phyloP scores from a whole-genome alignment of 2,888 invertebrate genomes.

The Plagodis pulveraria region DNA sequence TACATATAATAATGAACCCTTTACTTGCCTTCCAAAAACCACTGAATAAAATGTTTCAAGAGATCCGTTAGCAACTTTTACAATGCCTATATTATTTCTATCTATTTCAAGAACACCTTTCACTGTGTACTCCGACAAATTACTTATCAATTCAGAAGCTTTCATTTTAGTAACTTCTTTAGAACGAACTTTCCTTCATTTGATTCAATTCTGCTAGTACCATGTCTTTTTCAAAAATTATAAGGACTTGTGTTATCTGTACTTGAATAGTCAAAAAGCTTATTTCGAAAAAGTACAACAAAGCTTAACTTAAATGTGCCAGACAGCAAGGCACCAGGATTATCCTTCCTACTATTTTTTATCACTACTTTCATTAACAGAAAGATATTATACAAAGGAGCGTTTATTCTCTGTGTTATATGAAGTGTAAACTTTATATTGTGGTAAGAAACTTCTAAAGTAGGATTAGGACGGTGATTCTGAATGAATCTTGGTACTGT shows the following conservation, averaged over 20 bases:
- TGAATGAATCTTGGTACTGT: slow-evolving; percentile 39
- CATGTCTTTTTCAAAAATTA: slow-evolving; percentile 2
- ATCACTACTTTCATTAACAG: slow-evolving; percentile 31
- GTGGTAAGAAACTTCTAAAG: slow-evolving; percentile 42
- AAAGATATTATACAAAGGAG: slow-evolving; percentile 33
- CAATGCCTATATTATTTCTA: slow-evolving; percentile 10
- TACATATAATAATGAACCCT: not conserved
- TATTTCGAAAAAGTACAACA: slow-evolving; percentile 15
- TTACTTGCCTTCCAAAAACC: slow-evolving; percentile 3
- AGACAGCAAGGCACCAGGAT: slow-evolving; percentile 71
- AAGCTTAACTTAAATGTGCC: slow-evolving; percentile 33
- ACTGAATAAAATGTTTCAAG: slow-evolving; percentile 2
- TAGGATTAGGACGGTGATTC: slow-evolving; percentile 59
- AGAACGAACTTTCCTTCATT: slow-evolving; percentile 38
- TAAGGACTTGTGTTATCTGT: not conserved
- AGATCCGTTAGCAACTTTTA: slow-evolving; percentile 14
- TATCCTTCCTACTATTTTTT: slow-evolving; percentile 45
- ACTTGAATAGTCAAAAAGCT: not conserved
- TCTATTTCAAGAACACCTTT: not conserved
- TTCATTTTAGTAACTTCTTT: slow-evolving; percentile 24
- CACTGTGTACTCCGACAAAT: slow-evolving; percentile 15
- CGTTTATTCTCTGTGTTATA: slow-evolving; percentile 53
- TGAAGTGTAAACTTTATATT: slow-evolving; percentile 71
- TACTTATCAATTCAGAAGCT: slow-evolving; percentile 22
- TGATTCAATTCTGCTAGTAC: slow-evolving; percentile 6